A percentile compares a stretch with the other conserved stretches of the same genome.
phyloP scores from a whole-genome alignment of 1,140 invertebrate species.

The Globodera ellingtonae region DNA sequence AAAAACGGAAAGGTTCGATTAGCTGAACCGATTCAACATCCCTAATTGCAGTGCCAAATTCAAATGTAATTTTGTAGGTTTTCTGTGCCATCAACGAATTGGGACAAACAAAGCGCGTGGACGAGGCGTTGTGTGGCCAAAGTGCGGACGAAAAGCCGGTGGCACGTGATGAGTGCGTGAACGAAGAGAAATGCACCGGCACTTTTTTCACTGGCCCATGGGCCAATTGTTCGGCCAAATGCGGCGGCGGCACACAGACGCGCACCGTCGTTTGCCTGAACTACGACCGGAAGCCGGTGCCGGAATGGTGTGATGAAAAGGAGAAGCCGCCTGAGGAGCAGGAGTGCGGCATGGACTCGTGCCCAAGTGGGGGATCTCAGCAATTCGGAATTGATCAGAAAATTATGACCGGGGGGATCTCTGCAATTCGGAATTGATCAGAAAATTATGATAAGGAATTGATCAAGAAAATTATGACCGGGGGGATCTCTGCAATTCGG shows the following conservation, averaged over 20 bases:
- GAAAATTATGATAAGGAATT: too few species aligned
- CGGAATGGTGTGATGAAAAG: slow-evolving; percentile 73
- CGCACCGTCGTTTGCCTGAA: slow-evolving; percentile 79
- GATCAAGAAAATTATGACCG: too few species aligned
- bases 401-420: too few species aligned
- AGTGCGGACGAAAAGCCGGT: slow-evolving; percentile 45
- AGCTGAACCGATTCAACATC: too few species aligned
- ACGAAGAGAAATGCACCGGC: slow-evolving; percentile 78
- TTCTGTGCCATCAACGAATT: slow-evolving; percentile 75
- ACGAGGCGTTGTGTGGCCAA: slow-evolving; percentile 75
- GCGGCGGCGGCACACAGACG: slow-evolving; percentile 77
- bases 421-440: too few species aligned
- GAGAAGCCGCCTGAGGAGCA: slow-evolving; percentile 74
- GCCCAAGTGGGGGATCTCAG: too few species aligned
- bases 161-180: slow-evolving; percentile 67
- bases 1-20: too few species aligned
- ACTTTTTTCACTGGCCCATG: slow-evolving; percentile 86
- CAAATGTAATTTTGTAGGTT: background rate
- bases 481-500: too few species aligned
- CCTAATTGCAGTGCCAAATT: too few species aligned
- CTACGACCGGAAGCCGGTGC: slow-evolving; percentile 71
- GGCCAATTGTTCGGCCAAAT: slow-evolving; percentile 71
- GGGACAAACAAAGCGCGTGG: slow-evolving; percentile 72
- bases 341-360: slow-evolving; percentile 76
- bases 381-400: too few species aligned